These are phyloP conservation scores for Micrastur ruficollis DNA, from an alignment of 2,797 vertebrate species.

Conservation along the genomic window DNA sequence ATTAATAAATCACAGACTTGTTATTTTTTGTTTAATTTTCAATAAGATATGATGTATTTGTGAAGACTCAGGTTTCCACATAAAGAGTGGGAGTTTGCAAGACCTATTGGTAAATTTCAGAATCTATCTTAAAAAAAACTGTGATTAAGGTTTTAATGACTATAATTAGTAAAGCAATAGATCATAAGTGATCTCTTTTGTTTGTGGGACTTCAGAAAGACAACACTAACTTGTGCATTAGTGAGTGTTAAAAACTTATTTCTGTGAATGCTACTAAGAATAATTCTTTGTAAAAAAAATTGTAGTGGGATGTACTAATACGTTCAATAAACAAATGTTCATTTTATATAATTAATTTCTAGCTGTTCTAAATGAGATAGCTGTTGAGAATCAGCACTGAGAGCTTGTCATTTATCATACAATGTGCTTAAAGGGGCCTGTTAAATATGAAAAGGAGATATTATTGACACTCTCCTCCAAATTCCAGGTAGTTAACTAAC, in stretches of 20 bases:
- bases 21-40: background rate
- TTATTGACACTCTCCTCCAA: background rate
- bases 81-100: background rate
- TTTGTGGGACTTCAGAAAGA: background rate
- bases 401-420: background rate
- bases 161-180: background rate
- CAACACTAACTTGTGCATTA: background rate
- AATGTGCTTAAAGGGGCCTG: background rate
- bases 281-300: background rate
- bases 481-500: background rate
- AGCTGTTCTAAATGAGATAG: background rate
- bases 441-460: background rate
- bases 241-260: background rate
- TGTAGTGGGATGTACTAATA: rapidly evolving
- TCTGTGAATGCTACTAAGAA: background rate
- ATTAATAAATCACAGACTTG: background rate
- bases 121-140: background rate
- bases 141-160: background rate
- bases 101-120: background rate
- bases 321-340: background rate
- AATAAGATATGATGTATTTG: background rate
- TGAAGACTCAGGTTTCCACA: background rate
- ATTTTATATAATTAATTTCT: background rate
- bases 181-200: rapidly evolving
- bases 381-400: background rate